A percentile compares a stretch with the other conserved stretches of the same genome.
Evolutionary conservation across 1,140 invertebrate species (phyloP).

Genomic region (Elysia chlorotica): DNA sequence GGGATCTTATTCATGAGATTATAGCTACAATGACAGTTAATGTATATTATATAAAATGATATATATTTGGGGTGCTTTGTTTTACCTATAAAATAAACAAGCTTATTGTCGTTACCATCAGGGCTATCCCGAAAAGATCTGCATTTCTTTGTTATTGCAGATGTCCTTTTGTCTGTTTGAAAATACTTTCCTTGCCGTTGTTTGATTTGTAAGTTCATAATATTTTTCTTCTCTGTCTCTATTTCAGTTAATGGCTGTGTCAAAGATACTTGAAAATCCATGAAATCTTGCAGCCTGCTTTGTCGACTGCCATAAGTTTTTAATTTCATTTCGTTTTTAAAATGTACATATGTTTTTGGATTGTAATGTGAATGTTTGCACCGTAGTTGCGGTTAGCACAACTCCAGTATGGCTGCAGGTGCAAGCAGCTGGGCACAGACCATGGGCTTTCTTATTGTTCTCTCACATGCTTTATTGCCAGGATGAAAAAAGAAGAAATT

Average conservation of each 20-base stretch:
- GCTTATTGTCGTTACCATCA: neutral
- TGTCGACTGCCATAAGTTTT: neutral
- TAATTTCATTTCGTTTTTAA: neutral
- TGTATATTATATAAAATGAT: neutral
- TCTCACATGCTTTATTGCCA: too few species aligned
- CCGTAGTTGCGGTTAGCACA: neutral
- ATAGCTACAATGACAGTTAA: neutral
- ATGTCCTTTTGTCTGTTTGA: neutral
- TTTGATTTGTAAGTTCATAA: neutral
- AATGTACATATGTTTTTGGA: neutral
- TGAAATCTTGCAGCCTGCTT: neutral
- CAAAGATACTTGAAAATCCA: constrained; percentile 15
- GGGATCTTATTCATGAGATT: neutral
- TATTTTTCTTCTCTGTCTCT: neutral
- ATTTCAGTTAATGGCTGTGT: constrained; percentile 19
- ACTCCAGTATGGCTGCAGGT: neutral
- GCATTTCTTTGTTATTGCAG: neutral
- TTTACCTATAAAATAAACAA: neutral
- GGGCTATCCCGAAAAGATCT: too few species aligned
- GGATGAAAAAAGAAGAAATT: too few species aligned
- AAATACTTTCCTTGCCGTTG: neutral
- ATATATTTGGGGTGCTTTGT: neutral
- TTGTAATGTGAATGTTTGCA: neutral
- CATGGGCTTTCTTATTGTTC: too few species aligned
- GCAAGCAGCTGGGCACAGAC: neutral